Evolutionary conservation across 2,113 vertebrate genomes (phyloP).

Genomic region (Sphyrna mokarran): DNA sequence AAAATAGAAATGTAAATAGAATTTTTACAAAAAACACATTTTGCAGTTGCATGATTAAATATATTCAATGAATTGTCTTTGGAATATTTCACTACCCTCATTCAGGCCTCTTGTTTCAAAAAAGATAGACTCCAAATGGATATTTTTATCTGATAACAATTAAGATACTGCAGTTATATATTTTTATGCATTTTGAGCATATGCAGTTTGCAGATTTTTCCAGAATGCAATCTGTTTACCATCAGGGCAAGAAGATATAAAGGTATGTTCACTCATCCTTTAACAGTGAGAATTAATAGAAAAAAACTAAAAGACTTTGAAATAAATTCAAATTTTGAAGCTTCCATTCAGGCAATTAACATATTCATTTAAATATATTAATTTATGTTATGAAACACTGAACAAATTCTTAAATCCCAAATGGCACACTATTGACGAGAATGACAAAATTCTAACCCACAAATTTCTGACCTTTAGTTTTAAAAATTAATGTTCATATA

Average conservation of each 20-base stretch:
- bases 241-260: neutral
- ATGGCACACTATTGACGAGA: neutral
- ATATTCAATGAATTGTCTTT: neutral
- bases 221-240: neutral
- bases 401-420: neutral
- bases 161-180: neutral
- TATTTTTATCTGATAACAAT: neutral
- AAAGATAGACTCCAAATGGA: neutral
- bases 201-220: neutral
- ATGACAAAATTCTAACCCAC: neutral
- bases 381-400: neutral
- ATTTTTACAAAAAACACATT: neutral
- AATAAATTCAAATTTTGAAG: neutral
- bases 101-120: neutral
- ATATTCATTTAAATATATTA: neutral
- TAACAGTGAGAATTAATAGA: neutral
- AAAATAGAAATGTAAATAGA: neutral
- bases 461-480: neutral
- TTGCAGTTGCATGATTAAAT: neutral
- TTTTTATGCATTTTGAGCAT: neutral
- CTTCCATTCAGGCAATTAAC: neutral
- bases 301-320: neutral
- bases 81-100: neutral
- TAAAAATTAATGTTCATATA: neutral
- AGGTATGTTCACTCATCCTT: neutral